Base-by-base conservation (phyloP, 2,797 vertebrate genomes). In the Danio tinwini region DNA sequence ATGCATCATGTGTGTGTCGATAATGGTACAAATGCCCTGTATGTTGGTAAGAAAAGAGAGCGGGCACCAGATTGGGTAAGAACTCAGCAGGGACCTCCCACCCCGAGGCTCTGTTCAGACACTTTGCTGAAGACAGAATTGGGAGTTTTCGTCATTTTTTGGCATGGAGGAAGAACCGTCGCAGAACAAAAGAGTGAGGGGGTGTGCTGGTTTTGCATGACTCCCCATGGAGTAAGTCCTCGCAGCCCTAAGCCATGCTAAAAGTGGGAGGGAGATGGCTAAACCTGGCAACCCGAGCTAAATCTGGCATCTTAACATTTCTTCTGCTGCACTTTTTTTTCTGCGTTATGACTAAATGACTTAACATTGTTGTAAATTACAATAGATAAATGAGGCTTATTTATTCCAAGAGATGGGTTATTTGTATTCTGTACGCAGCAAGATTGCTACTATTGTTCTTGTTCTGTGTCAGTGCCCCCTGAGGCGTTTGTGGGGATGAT, bases 41-140 rank as follows among this genome's bases (percentile, higher is more conserved):
- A 80, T 78, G 80, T 14, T 72, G 71, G 85, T 87, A 83, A 86
- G 77, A 83, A 78, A 52, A 67, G 62, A 65, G 63, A 86, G 56
- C 53, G 83, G 88, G 86, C 88, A 88, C 85, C 89, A 92, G 89
- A 90, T 88, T 90, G 86, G 89, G 83, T 90, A 89, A 89, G 87
- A 91, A 89, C 89, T 90, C 91, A 92, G 87, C 86, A 53, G 92
- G 90, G 89, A 92, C 91, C 89, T 89, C 89, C 91, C 90, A 91
- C 90, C 92, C 89, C 81, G 88, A 83, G 88, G 88, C 89, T 90
- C 86, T 88, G 29, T 84, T 89, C 86, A 88, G 84, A 91, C 88
- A 80, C 85, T 86, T 89, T 82, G 76, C 83, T 87, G 87, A 90
- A 86, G 83, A 90, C 86, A 83, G 83, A 88, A 88, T 80, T 91